Evolutionary conservation across 2,113 vertebrate species (phyloP).

Genomic region (Tragulus kanchil): DNA sequence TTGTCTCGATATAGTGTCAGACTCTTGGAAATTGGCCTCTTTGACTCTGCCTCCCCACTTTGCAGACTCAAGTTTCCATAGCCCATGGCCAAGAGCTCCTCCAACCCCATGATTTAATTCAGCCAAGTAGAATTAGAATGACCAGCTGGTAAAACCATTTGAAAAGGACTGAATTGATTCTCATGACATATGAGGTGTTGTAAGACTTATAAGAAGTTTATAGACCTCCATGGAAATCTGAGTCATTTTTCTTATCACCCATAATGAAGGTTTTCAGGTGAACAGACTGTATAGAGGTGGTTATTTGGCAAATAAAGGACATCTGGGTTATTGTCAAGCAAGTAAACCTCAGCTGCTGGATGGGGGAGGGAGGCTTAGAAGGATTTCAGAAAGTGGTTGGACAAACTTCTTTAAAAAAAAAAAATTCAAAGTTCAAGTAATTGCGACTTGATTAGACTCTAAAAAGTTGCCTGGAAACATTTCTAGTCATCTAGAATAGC

Average conservation of each 20-base stretch:
- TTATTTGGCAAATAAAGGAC: conserved; percentile 65
- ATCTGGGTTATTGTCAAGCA: conserved; percentile 39
- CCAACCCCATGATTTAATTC: conserved; percentile 85
- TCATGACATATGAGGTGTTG: conserved; percentile 77
- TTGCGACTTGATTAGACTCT: neutral
- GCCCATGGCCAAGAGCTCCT: conserved; percentile 77
- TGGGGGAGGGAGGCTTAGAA: neutral
- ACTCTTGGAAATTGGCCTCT: neutral
- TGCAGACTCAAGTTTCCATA: conserved; percentile 66
- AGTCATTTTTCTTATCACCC: conserved; percentile 78
- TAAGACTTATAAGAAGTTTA: conserved; percentile 79
- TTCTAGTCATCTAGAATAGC: neutral
- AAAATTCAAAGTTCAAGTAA: neutral
- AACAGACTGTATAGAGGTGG: conserved; percentile 41
- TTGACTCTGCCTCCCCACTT: neutral
- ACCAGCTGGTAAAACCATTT: conserved; percentile 88
- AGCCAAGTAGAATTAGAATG: conserved; percentile 79
- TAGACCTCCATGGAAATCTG: conserved; percentile 75
- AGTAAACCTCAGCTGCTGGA: neutral
- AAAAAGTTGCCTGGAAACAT: neutral
- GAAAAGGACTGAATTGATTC: conserved; percentile 78
- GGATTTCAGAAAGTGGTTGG: neutral
- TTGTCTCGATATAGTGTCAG: neutral
- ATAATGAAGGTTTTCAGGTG: conserved; percentile 71
- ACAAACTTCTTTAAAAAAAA: neutral